These are phyloP conservation scores for Nephrotoma guestfalica DNA, from an alignment of 2,888 invertebrate species.

Conservation along the genomic window DNA sequence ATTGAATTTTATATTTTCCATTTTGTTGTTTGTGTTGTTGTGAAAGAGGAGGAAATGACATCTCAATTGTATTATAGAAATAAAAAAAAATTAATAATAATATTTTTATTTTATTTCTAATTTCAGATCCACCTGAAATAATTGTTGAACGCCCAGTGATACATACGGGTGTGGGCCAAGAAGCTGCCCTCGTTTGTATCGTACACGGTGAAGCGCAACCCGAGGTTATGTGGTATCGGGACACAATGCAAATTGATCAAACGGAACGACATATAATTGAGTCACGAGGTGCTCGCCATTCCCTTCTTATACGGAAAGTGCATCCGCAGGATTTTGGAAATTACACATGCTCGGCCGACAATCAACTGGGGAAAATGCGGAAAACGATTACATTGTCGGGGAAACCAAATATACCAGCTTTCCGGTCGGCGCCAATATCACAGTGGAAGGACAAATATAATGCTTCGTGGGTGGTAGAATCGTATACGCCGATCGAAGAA, in stretches of 20 bases:
- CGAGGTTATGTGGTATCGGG: conserved; percentile 42
- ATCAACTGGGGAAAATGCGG: conserved; percentile 39
- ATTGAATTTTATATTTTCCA: neutral
- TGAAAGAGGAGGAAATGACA: neutral
- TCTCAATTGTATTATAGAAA: neutral
- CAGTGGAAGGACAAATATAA: conserved; percentile 45
- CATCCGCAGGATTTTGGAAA: conserved; percentile 42
- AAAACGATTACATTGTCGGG: conserved; percentile 42
- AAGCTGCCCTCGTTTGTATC: conserved; percentile 42
- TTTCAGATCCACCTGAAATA: conserved; percentile 14
- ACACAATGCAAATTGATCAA: conserved; percentile 41
- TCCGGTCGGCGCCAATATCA: conserved; percentile 38
- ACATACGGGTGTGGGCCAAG: conserved; percentile 41
- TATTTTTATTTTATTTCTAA: neutral
- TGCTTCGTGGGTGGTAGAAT: conserved; percentile 52
- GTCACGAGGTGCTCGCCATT: conserved; percentile 39
- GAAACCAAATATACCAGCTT: conserved; percentile 38
- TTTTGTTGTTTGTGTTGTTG: neutral
- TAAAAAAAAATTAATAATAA: neutral
- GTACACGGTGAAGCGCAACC: conserved; percentile 43
- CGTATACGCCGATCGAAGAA: conserved; percentile 49
- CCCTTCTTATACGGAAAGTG: conserved; percentile 41
- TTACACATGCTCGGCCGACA: conserved; percentile 45
- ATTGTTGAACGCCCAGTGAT: conserved; percentile 37
- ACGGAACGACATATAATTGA: conserved; percentile 41